Evolutionary conservation across 2,113 vertebrate genomes (phyloP).

Genomic region (Elgaria multicarinata): DNA sequence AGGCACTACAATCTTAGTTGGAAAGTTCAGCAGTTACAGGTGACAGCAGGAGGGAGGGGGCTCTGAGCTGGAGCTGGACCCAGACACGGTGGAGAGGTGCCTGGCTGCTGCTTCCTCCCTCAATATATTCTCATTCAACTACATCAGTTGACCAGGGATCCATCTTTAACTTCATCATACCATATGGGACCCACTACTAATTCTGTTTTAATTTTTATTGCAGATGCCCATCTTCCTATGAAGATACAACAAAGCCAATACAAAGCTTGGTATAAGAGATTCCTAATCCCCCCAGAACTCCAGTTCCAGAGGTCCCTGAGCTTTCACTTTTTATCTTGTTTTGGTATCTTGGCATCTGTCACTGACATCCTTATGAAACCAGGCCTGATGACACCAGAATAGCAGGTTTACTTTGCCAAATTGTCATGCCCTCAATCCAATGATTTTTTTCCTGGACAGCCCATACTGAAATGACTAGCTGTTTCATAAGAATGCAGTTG

Average conservation of each 20-base stretch:
- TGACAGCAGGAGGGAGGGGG: too few relatives aligned
- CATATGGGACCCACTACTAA: background rate
- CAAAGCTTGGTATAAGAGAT: too few relatives aligned
- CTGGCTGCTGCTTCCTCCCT: too few relatives aligned
- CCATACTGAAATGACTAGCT: background rate
- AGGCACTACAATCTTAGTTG: too few relatives aligned
- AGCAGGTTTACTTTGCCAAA: background rate
- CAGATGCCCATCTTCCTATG: background rate
- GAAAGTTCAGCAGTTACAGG: too few relatives aligned
- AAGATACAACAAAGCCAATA: too few relatives aligned
- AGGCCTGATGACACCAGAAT: background rate
- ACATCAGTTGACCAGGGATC: background rate
- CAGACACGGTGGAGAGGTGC: too few relatives aligned
- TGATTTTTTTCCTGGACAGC: background rate
- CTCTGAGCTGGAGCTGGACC: too few relatives aligned
- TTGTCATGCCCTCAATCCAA: background rate
- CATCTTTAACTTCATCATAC: background rate
- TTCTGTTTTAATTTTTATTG: background rate
- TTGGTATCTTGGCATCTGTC: background rate
- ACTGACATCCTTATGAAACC: background rate
- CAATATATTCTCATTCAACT: background rate
- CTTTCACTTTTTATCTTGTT: background rate
- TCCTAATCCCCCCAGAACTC: background rate
- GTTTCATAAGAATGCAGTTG: background rate
- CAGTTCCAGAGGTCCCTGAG: too few relatives aligned